These are phyloP conservation scores for Diadromus collaris DNA, from an alignment of 2,888 invertebrate species.

Conservation along the genomic window DNA sequence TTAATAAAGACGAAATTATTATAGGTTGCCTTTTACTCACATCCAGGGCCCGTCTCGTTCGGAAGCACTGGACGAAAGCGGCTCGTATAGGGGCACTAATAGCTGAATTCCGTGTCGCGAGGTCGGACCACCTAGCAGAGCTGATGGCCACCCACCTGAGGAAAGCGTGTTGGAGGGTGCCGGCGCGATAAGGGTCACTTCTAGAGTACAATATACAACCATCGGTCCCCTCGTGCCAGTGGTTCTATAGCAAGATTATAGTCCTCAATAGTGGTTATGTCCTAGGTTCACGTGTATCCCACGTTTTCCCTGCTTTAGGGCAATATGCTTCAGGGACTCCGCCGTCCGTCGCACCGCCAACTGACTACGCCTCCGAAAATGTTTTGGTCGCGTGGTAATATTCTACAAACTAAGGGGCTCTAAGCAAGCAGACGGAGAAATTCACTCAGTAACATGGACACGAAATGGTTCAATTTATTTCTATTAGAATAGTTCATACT, in stretches of 20 bases:
- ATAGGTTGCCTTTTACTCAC: conserved; percentile 19
- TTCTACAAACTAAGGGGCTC: background rate
- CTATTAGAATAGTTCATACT: background rate
- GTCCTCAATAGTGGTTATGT: conserved; percentile 20
- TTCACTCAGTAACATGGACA: background rate
- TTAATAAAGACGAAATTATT: conserved; percentile 49
- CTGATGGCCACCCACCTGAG: conserved; percentile 57
- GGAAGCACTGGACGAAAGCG: conserved; percentile 12
- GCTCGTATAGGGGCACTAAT: conserved; percentile 67
- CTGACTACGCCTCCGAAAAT: background rate
- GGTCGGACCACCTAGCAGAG: conserved; percentile 61
- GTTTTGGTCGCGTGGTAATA: conserved; percentile 10
- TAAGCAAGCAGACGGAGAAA: background rate
- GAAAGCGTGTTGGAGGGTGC: conserved; percentile 68
- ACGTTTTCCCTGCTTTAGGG: conserved; percentile 20
- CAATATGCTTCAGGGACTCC: conserved; percentile 15
- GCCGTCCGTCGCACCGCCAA: background rate
- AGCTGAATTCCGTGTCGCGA: conserved; percentile 75
- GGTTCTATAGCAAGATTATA: conserved; percentile 10
- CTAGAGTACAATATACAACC: conserved; percentile 40
- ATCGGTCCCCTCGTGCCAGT: background rate
- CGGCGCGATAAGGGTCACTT: conserved; percentile 68
- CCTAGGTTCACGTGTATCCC: conserved; percentile 33
- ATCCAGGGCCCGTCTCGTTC: conserved; percentile 9
- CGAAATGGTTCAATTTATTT: background rate